A percentile compares a stretch with the other conserved stretches of the same genome.
Evolutionary conservation across 2,113 vertebrate species (phyloP).

Genomic region (Dicerorhinus sumatrensis): DNA sequence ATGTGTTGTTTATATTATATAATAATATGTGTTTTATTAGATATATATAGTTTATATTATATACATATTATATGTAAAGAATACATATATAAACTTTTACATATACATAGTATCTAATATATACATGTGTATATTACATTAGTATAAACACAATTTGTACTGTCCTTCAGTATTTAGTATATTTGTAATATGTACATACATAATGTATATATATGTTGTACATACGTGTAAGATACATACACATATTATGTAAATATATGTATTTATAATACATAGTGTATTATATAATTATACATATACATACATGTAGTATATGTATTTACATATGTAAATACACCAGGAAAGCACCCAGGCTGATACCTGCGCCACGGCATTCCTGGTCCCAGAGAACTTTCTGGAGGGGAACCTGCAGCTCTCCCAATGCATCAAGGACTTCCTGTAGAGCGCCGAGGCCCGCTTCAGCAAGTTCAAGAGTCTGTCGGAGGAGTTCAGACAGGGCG

Average conservation of each 20-base stretch:
- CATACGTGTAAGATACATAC: too few species aligned
- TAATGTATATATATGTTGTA: too few species aligned
- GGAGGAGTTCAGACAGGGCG: conserved; percentile 94
- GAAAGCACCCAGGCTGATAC: conserved; percentile 77
- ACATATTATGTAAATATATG: too few species aligned
- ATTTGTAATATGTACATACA: background rate
- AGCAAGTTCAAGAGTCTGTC: conserved; percentile 94
- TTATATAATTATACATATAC: too few species aligned
- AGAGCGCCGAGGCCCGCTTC: conserved; percentile 93
- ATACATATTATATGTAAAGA: background rate
- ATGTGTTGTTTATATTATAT: background rate
- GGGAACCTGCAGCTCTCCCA: conserved; percentile 95
- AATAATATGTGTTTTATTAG: background rate
- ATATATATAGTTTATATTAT: background rate
- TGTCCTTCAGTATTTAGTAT: background rate
- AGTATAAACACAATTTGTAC: background rate
- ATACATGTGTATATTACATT: background rate
- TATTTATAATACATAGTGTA: too few species aligned
- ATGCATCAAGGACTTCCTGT: conserved; percentile 92
- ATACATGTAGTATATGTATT: too few species aligned
- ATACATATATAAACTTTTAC: too few species aligned
- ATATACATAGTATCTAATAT: background rate
- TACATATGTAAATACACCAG: background rate
- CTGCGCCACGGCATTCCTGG: conserved; percentile 87
- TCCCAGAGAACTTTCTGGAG: conserved; percentile 93